Evolutionary conservation across 1,140 invertebrate species (phyloP), one percentile per base, ranked within the genome.

Genomic region (Drosophila pallidifrons): DNA sequence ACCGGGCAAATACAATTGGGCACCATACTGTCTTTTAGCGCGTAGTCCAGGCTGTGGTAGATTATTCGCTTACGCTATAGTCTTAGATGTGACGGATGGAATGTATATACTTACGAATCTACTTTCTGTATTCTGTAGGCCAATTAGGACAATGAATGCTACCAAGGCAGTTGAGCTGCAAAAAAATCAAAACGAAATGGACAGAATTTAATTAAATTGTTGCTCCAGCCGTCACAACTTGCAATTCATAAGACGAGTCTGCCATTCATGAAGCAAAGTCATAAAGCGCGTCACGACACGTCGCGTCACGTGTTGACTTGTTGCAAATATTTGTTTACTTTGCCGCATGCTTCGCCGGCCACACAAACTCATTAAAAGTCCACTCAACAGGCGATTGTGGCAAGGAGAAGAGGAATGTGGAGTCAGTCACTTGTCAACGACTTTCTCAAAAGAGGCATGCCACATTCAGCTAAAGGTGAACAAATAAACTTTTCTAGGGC

Each of bases 11-110:
- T 95, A 96, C 64, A 96, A 93, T 54, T 96, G 93, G 0, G 94
- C 95, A 15, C 96, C 96, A 91, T 96, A 94, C 81, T 96, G 95
- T 92, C 96, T 93, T 92, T 96, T 96, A 83, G 95, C 95, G 85
- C 96, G 93, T 52, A 93, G 93, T 72, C 94, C 93, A 79, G 94
- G 94, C 78, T 94, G 32, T 5, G 28, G 25, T 20, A 0, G 10
- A 3, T n/a, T 1, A 38, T 32, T 10, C 20, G 20, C 20, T 4
- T 25, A 25, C 0, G 20, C 20, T 25, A 20, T 25, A 25, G 20
- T 25, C 20, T 25, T 25, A 25, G 3, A 4, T 25, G 3, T 3
- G 3, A 3, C 20, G 3, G 3, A 25, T 25, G 3, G 20, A 25
- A 25, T 25, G 20, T 3, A 25, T 25, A 60, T 74, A 92, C 92